phyloP scores from a whole-genome alignment of 2,797 vertebrate genomes.

The Lithobates pipiens region DNA sequence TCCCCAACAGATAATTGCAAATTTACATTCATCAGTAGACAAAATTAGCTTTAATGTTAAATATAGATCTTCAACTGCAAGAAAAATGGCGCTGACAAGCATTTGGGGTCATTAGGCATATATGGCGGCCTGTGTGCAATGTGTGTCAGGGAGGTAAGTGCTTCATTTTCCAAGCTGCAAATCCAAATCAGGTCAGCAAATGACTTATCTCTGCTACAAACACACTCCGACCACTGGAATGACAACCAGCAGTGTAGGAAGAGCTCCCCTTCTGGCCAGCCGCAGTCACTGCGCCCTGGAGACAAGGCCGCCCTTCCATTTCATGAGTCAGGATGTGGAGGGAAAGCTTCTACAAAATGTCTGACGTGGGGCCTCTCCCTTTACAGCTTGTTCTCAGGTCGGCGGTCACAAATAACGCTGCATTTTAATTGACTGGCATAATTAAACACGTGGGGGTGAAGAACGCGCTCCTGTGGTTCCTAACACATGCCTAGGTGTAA shows the following conservation, averaged over 20 bases:
- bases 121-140: background rate
- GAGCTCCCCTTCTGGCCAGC: conserved; percentile 55
- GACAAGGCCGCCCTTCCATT: conserved; percentile 44
- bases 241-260: conserved; percentile 10
- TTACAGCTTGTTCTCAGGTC: no score
- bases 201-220: conserved; percentile 27
- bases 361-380: background rate
- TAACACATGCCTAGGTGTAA: no score
- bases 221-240: background rate
- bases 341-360: conserved; percentile 38
- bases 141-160: background rate
- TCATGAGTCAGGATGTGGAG: conserved; percentile 4
- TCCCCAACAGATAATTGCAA: no score
- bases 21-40: no score
- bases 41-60: no score
- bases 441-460: no score
- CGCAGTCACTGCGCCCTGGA: conserved; percentile 4
- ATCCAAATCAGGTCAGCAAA: conserved; percentile 40
- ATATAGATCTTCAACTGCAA: no score
- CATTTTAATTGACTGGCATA: no score
- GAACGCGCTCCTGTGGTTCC: no score
- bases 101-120: no score
- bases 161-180: conserved; percentile 19
- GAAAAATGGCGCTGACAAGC: no score
- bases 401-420: no score